A percentile compares a stretch with the other conserved stretches of the same genome.
Conservation (phyloP, 2,797 vertebrate genomes). For the Champsocephalus gunnari region DNA sequence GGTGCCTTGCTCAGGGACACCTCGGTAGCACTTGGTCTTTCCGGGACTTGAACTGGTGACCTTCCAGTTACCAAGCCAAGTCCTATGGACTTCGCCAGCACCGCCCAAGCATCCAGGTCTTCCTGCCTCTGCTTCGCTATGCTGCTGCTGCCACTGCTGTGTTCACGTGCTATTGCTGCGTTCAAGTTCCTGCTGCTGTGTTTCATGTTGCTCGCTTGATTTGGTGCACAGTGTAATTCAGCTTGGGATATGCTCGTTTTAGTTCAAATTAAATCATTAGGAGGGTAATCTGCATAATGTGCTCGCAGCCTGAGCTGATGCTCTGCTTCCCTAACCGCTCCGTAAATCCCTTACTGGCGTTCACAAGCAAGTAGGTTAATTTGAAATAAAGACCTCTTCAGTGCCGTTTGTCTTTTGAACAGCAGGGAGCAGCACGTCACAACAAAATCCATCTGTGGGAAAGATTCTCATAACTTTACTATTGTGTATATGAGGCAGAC, state of each 20-base stretch:
- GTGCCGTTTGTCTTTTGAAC: constrained; percentile 35
- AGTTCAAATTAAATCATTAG: not conserved
- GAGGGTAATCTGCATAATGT: not conserved
- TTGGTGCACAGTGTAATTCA: not conserved
- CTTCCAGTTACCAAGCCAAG: too few relatives aligned
- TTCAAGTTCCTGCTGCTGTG: too few relatives aligned
- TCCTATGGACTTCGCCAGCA: too few relatives aligned
- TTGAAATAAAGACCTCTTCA: not conserved
- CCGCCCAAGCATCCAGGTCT: too few relatives aligned
- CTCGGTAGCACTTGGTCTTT: too few relatives aligned
- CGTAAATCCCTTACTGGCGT: constrained; percentile 1
- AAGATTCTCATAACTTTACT: too few relatives aligned
- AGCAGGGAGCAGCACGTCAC: constrained; percentile 67
- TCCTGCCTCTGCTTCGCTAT: too few relatives aligned
- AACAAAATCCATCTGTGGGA: not conserved
- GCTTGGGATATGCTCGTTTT: not conserved
- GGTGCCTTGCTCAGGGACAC: too few relatives aligned
- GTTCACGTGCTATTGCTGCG: too few relatives aligned
- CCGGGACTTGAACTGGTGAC: too few relatives aligned
- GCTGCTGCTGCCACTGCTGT: too few relatives aligned
- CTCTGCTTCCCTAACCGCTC: not conserved
- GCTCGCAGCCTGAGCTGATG: not conserved
- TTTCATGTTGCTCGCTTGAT: too few relatives aligned
- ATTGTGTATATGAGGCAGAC: not conserved
- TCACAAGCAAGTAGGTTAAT: not conserved